These are phyloP conservation scores for Bubo bubo DNA, from an alignment of 2,113 vertebrate genomes.

Conservation along the genomic window DNA sequence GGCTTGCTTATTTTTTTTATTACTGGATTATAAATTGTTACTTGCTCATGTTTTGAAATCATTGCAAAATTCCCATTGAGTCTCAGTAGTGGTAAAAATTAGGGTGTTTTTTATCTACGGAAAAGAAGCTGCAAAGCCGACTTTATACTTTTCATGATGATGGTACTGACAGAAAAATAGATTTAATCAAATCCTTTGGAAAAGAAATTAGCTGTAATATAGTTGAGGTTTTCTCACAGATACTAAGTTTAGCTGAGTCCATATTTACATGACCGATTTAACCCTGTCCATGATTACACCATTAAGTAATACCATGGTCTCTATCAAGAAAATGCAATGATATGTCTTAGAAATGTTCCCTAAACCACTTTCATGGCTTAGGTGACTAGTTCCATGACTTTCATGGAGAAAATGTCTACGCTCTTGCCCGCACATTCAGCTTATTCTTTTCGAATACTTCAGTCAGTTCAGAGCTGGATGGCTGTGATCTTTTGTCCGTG, in stretches of 20 bases:
- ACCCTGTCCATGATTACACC: background rate
- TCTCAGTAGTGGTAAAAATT: background rate
- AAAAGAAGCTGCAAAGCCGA: background rate
- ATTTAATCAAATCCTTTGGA: background rate
- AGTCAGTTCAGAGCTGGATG: background rate
- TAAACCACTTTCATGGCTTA: background rate
- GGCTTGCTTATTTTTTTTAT: background rate
- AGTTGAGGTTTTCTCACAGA: background rate
- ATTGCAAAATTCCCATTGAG: background rate
- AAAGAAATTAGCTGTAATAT: background rate
- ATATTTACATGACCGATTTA: background rate
- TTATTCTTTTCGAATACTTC: background rate
- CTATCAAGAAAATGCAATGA: background rate
- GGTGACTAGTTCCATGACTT: background rate
- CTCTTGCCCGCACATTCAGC: rapidly evolving
- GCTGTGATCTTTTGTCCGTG: background rate
- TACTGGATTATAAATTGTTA: background rate
- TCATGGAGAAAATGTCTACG: background rate
- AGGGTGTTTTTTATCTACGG: rapidly evolving
- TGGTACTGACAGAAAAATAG: background rate
- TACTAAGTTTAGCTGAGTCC: background rate
- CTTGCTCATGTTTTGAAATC: background rate
- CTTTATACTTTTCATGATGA: background rate
- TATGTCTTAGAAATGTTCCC: background rate
- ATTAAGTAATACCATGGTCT: background rate